Percentiles rank a stretch among this genome's conserved stretches.
Evolutionary conservation across 2,797 vertebrate species (phyloP).

Genomic region (Pelodytes ibericus): DNA sequence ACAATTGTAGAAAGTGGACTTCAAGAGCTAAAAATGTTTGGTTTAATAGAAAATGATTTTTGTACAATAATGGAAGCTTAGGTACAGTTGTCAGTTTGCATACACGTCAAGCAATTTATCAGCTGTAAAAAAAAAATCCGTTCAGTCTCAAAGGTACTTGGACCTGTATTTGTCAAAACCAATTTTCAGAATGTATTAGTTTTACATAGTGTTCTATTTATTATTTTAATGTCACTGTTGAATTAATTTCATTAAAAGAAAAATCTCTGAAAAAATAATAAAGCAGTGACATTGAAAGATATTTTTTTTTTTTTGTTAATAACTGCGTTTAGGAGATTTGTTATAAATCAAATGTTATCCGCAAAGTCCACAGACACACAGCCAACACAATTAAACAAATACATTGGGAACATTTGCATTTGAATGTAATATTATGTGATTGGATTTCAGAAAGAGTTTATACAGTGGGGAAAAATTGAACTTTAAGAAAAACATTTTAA

Average conservation of each 20-base stretch:
- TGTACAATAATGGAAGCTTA: constrained; percentile 58
- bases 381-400: too few relatives aligned
- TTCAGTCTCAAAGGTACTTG: constrained; percentile 42
- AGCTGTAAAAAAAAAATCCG: constrained; percentile 37
- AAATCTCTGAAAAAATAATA: too few relatives aligned
- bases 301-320: constrained; percentile 17
- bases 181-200: constrained; percentile 55
- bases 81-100: constrained; percentile 59
- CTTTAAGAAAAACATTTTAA: too few relatives aligned
- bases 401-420: too few relatives aligned
- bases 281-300: constrained; percentile 24
- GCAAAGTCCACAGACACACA: too few relatives aligned
- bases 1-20: constrained; percentile 51
- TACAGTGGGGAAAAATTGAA: too few relatives aligned
- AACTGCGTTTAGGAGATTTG: neutral
- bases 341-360: too few relatives aligned
- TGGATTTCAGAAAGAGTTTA: too few relatives aligned
- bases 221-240: constrained; percentile 55
- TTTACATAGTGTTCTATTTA: constrained; percentile 56
- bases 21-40: constrained; percentile 49
- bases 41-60: constrained; percentile 63
- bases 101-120: constrained; percentile 58
- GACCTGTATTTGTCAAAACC: constrained; percentile 29
- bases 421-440: too few relatives aligned
- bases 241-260: constrained; percentile 52